Conservation (phyloP, 2,888 invertebrate genomes). For the Oxytorus armatus region DNA sequence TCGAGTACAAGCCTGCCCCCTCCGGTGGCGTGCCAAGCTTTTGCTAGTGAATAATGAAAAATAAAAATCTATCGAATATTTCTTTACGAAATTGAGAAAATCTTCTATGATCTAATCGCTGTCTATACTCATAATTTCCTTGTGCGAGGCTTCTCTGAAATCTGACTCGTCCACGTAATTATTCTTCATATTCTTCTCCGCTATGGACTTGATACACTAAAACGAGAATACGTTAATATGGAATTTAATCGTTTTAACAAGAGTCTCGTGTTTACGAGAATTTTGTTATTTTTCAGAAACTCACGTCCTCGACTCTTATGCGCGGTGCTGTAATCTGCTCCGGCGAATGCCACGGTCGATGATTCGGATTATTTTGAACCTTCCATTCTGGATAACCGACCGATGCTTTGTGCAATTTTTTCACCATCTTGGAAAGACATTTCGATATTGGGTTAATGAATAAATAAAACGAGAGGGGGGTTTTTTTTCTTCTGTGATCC, state of each 20-base stretch:
- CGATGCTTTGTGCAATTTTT: conserved; percentile 92
- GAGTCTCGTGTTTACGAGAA: neutral
- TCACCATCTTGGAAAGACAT: conserved; percentile 88
- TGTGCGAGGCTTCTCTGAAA: conserved; percentile 77
- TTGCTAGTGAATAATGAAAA: conserved; percentile 23
- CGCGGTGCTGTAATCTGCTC: conserved; percentile 92
- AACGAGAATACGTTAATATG: conserved; percentile 63
- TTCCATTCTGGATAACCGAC: conserved; percentile 94
- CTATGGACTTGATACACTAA: conserved; percentile 82
- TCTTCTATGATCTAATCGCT: conserved; percentile 77
- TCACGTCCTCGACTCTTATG: conserved; percentile 90
- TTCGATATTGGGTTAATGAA: conserved; percentile 26
- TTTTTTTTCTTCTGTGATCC: conserved; percentile 1
- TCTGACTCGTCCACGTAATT: conserved; percentile 82
- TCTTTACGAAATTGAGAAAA: neutral
- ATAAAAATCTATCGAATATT: conserved; percentile 2
- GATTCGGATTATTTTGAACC: conserved; percentile 89
- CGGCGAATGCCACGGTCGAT: conserved; percentile 95
- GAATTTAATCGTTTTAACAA: neutral
- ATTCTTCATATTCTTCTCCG: conserved; percentile 82
- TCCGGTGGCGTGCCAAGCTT: no score
- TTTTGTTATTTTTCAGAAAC: conserved; percentile 75
- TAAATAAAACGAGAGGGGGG: neutral
- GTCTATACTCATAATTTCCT: conserved; percentile 79
- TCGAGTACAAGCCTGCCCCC: conserved; percentile 42